Base-by-base conservation (phyloP, 2,888 invertebrate species). In the Xestia rhomboidea region DNA sequence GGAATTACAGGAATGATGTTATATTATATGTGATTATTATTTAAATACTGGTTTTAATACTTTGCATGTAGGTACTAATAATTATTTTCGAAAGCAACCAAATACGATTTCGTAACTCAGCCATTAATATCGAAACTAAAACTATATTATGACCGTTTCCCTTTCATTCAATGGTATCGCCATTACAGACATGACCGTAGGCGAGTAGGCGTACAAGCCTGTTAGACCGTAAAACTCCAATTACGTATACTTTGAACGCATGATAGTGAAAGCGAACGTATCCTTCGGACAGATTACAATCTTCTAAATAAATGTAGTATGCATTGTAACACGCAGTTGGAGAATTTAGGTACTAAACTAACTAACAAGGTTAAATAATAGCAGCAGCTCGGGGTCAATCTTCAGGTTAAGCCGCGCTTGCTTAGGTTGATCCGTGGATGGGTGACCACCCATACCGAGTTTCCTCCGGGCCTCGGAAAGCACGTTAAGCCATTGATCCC, bases 141-240 rank as follows among this genome's bases (percentile, higher is more conserved):
- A 34, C 54, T 8, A 46, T 15, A 68, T 21, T 71, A 63, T 18
- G 27, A 4, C 68, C 11, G 41, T 76, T 82, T 85, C 77, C 44
- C 72, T 85, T 86, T 76, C 72, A 76, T 85, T 82, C 13, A 60
- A 69, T 73, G 18, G 68, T 57, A 82, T 38, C 46, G 21, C 30
- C 27, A 68, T 68, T 81, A 71, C 10, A 68, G 27, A 81, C 41
- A 66, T 69, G 60, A n/a, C 51, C 72, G 79, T 73, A 46, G 86
- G 82, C 77, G 64, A 66, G 72, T 64, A 68, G 82, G 82, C 66
- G 72, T 60, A 68, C 10, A 51, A 74, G 66, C 68, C 64, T 66
- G 82, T 82, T 83, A 21, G 66, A 57, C 57, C 86, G 73, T 83
- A 70, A 83, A 74, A 72, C 46, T 41, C 62, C 73, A 74, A 83